Percentiles rank a stretch among this genome's conserved stretches.
Conservation (phyloP, 2,113 vertebrate genomes). For the Bubalus kerabau region DNA sequence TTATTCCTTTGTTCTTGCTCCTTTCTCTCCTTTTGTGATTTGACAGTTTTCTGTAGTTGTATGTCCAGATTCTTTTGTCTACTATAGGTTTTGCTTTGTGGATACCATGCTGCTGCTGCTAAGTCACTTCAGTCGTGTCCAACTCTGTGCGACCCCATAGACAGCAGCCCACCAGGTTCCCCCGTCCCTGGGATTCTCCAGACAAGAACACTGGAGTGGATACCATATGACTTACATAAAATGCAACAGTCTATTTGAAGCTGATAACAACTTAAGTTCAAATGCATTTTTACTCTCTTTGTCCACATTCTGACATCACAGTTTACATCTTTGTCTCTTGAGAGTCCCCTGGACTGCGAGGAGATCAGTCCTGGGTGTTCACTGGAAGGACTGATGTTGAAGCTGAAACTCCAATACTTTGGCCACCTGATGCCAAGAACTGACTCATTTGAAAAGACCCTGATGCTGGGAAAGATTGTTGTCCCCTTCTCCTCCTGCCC, state of each 20-base stretch:
- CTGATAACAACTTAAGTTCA: background rate
- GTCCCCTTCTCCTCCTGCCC: too few relatives aligned
- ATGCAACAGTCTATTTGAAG: background rate
- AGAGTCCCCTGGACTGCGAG: background rate
- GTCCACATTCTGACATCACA: background rate
- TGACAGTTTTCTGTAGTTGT: background rate
- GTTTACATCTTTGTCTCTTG: background rate
- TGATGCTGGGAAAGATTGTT: background rate
- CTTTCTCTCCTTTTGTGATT: background rate
- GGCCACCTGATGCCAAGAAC: background rate
- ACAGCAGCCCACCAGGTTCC: too few relatives aligned
- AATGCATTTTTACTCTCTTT: background rate
- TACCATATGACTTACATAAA: background rate
- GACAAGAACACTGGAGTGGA: background rate
- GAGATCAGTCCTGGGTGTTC: background rate
- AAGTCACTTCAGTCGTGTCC: too few relatives aligned
- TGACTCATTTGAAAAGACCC: too few relatives aligned
- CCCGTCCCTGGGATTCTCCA: too few relatives aligned
- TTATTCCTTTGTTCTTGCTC: background rate
- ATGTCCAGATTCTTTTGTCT: background rate
- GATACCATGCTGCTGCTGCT: background rate
- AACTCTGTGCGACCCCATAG: too few relatives aligned
- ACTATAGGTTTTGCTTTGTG: background rate
- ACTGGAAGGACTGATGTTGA: background rate
- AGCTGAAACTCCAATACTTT: background rate